phyloP scores from a whole-genome alignment of 1,140 invertebrate genomes.

The Venturia canescens region DNA sequence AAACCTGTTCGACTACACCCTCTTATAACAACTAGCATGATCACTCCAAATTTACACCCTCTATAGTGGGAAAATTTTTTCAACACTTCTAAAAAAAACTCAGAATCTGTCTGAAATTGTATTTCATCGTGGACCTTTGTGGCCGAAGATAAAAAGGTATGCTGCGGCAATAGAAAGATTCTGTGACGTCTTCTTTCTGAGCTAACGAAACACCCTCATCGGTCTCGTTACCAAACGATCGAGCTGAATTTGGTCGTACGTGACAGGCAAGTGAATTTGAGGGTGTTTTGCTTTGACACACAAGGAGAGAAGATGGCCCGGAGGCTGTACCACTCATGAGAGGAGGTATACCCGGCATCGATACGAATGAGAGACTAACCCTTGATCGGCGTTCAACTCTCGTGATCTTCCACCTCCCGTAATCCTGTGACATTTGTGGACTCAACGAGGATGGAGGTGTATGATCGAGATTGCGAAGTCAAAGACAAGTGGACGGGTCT shows the following conservation, averaged over 20 bases:
- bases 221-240: slow-evolving; percentile 42
- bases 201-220: slow-evolving; percentile 33
- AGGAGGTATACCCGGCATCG: neutral
- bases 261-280: slow-evolving; percentile 18
- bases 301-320: neutral
- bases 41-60: no score
- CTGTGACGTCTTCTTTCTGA: no score
- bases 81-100: no score
- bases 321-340: no score
- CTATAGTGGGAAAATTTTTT: no score
- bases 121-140: no score
- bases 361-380: neutral
- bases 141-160: no score
- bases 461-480: slow-evolving; percentile 65
- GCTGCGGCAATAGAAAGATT: no score
- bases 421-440: slow-evolving; percentile 12
- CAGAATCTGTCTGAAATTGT: no score
- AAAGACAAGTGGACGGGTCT: slow-evolving; percentile 60
- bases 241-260: slow-evolving; percentile 46
- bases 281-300: neutral
- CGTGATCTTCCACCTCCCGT: neutral
- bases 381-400: slow-evolving; percentile 11
- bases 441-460: neutral
- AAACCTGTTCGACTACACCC: no score
- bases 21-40: no score